Conservation (phyloP, 2,797 vertebrate genomes). For the Botia kubotai region DNA sequence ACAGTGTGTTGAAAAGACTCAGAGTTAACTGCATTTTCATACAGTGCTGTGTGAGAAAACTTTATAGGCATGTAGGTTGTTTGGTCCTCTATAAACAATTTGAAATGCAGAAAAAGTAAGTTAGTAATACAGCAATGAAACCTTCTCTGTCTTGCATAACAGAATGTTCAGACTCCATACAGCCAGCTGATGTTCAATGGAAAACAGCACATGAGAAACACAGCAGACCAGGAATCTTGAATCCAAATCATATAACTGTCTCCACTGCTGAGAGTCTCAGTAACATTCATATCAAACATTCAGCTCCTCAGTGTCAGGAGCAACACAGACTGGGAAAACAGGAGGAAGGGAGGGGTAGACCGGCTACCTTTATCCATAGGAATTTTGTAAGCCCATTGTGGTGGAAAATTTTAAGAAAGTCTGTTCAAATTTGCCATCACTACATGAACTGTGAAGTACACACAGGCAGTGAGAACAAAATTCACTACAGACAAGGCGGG, state of each 20-base stretch:
- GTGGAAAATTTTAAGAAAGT: constrained; percentile 46
- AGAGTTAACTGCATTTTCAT: constrained; percentile 48
- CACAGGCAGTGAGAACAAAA: neutral
- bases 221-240: constrained; percentile 61
- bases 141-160: neutral
- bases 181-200: constrained; percentile 52
- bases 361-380: constrained; percentile 28
- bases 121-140: neutral
- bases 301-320: constrained; percentile 62
- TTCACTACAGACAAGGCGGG: neutral
- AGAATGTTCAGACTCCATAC: neutral
- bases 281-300: constrained; percentile 72
- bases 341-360: neutral
- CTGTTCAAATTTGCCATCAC: neutral
- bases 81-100: constrained; percentile 2
- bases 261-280: constrained; percentile 57
- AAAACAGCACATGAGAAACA: constrained; percentile 49
- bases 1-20: constrained; percentile 42
- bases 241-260: constrained; percentile 71
- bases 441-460: neutral
- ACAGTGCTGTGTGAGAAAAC: neutral
- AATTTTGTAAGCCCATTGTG: no score
- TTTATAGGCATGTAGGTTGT: neutral
- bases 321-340: constrained; percentile 13
- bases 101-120: neutral